A percentile compares a stretch with the other conserved stretches of the same genome.
Evolutionary conservation across 2,113 vertebrate genomes (phyloP).

Genomic region (Hyperoodon ampullatus): DNA sequence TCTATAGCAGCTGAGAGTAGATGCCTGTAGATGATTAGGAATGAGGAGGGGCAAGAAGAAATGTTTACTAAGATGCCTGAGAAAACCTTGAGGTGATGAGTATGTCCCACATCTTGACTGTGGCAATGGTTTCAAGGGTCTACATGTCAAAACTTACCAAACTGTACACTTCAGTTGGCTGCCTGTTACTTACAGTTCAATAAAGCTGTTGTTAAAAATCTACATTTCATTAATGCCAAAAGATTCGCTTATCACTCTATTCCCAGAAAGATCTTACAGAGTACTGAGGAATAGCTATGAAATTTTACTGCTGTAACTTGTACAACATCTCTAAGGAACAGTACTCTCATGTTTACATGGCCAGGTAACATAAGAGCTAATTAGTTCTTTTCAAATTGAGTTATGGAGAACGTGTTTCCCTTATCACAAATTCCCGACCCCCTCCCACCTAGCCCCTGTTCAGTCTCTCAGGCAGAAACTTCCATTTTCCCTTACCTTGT

Average conservation of each 20-base stretch:
- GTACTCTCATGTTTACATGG: neutral
- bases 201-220: neutral
- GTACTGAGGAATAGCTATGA: neutral
- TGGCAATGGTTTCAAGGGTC: neutral
- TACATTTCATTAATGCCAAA: neutral
- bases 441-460: neutral
- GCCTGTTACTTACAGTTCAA: neutral
- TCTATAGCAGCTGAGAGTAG: neutral
- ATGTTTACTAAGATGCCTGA: neutral
- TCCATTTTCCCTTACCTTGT: neutral
- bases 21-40: neutral
- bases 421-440: neutral
- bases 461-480: neutral
- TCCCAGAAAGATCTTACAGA: neutral
- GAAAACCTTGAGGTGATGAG: accelerated
- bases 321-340: neutral
- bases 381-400: neutral
- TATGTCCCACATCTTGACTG: neutral
- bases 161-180: neutral
- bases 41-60: neutral
- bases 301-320: neutral
- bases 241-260: neutral
- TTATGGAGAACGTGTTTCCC: neutral
- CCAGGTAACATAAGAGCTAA: neutral
- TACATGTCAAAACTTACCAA: neutral